Conservation (phyloP, 2,113 vertebrate genomes). For the Oncorhynchus masou region DNA sequence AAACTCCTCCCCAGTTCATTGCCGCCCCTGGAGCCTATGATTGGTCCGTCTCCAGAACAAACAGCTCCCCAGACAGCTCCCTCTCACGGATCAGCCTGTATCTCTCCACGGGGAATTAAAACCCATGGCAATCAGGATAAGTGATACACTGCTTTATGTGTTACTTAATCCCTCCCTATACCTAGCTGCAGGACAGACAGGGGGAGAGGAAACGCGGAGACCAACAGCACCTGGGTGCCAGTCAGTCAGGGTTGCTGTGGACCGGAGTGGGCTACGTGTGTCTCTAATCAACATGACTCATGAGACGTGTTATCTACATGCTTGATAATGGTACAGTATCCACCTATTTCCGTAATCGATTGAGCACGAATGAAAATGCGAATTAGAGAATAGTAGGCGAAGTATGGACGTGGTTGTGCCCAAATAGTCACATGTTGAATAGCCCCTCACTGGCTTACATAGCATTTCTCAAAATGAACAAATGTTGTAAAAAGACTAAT, state of each 20-base stretch:
- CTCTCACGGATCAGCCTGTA: slow-evolving; percentile 30
- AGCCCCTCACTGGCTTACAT: too few relatives aligned
- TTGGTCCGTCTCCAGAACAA: slow-evolving; percentile 39
- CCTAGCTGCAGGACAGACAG: slow-evolving; percentile 1
- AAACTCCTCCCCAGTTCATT: slow-evolving; percentile 20
- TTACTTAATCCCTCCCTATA: slow-evolving; percentile 52
- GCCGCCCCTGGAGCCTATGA: slow-evolving; percentile 17
- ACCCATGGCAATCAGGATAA: slow-evolving; percentile 58
- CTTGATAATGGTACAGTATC: too few relatives aligned
- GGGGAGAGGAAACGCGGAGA: slow-evolving; percentile 50
- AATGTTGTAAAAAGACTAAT: too few relatives aligned
- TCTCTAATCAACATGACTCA: not conserved
- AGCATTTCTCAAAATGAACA: too few relatives aligned
- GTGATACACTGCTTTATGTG: slow-evolving; percentile 60
- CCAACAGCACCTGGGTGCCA: slow-evolving; percentile 24
- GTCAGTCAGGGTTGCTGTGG: not conserved
- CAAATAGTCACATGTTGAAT: too few relatives aligned
- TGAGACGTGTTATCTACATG: too few relatives aligned
- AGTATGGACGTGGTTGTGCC: too few relatives aligned
- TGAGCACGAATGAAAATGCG: too few relatives aligned
- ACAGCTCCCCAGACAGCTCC: slow-evolving; percentile 7
- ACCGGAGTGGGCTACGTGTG: not conserved
- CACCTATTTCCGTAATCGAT: too few relatives aligned
- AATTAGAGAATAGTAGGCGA: too few relatives aligned
- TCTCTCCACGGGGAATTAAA: slow-evolving; percentile 47